Conservation (phyloP, 2,797 vertebrate species). For the Naso thynnoides region DNA sequence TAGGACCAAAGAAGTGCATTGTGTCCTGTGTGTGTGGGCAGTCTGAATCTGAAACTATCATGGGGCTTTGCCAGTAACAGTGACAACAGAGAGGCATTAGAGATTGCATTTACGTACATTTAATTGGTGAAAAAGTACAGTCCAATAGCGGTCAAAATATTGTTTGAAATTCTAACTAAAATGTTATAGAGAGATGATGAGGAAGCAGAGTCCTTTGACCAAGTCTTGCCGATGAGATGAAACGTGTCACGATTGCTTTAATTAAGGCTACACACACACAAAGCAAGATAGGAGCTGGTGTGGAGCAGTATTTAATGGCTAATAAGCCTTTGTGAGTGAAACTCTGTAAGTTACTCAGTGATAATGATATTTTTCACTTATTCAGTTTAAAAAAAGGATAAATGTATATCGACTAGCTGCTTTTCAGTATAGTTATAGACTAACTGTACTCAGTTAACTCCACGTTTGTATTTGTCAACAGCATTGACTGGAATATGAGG, state of each 20-base stretch:
- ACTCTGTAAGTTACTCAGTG: not conserved
- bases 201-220: conserved; percentile 1
- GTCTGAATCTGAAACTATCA: not conserved
- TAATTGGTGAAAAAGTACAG: not conserved
- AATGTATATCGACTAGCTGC: not conserved
- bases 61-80: not conserved
- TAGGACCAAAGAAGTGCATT: too few relatives aligned
- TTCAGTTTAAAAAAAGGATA: conserved; percentile 7
- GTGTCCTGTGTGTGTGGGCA: not conserved
- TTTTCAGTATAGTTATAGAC: not conserved
- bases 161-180: not conserved
- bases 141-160: not conserved
- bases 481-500: not conserved
- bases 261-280: conserved; percentile 11
- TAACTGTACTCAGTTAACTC: not conserved
- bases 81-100: conserved; percentile 2
- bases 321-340: conserved; percentile 1
- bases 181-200: not conserved
- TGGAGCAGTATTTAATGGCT: conserved; percentile 8
- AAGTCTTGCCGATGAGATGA: not conserved
- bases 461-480: not conserved
- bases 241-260: conserved; percentile 9
- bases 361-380: conserved; percentile 10
- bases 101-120: not conserved
- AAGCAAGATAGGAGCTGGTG: not conserved